A percentile compares a stretch with the other conserved stretches of the same genome.
Evolutionary conservation across 2,888 invertebrate species (phyloP).

Genomic region (Pherbina coryleti): DNA sequence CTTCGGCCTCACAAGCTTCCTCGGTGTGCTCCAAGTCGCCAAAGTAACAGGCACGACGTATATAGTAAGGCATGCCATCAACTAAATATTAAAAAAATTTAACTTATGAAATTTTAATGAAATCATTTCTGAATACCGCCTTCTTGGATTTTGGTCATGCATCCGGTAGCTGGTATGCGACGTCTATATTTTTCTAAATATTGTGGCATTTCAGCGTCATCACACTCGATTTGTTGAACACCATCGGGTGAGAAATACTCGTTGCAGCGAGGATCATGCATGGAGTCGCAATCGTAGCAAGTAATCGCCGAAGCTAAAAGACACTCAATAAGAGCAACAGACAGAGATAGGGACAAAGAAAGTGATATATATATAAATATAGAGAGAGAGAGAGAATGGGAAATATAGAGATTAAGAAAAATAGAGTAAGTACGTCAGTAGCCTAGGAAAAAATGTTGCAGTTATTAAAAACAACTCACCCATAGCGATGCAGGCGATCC

Average conservation of each 20-base stretch:
- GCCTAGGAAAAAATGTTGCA: not conserved
- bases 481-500: not conserved
- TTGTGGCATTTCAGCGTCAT: slow-evolving; percentile 56
- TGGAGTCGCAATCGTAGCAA: slow-evolving; percentile 65
- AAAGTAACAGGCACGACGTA: slow-evolving; percentile 58
- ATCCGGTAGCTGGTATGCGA: slow-evolving; percentile 58
- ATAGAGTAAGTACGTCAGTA: not conserved
- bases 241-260: slow-evolving; percentile 55
- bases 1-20: slow-evolving; percentile 52
- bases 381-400: too few relatives aligned
- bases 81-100: slow-evolving; percentile 36
- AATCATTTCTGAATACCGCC: slow-evolving; percentile 54
- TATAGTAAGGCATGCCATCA: slow-evolving; percentile 49
- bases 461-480: slow-evolving; percentile 5
- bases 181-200: slow-evolving; percentile 49
- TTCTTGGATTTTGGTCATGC: slow-evolving; percentile 59
- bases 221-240: slow-evolving; percentile 58
- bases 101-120: not conserved
- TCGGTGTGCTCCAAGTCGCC: slow-evolving; percentile 50
- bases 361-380: too few relatives aligned
- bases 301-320: not conserved
- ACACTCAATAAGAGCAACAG: not conserved
- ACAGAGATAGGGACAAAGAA: not conserved
- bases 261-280: slow-evolving; percentile 58
- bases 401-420: not conserved